Conservation (phyloP, 2,797 vertebrate genomes). For the Cebuella pygmaea region DNA sequence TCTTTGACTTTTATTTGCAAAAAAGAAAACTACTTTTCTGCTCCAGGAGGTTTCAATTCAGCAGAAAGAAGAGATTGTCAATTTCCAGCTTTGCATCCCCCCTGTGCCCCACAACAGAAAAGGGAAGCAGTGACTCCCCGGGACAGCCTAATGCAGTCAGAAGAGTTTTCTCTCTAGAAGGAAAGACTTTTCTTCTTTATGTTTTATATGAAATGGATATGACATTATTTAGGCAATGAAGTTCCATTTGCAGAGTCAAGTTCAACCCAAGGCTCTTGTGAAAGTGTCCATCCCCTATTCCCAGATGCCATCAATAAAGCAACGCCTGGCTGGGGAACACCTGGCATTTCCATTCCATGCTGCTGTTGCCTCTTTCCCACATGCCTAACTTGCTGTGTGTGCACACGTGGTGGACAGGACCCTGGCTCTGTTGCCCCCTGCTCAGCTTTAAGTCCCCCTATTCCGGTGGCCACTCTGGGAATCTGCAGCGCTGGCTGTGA, state of each 20-base stretch:
- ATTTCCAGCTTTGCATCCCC: not conserved
- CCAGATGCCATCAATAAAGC: not conserved
- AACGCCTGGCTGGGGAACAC: not conserved
- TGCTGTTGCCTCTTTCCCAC: not conserved
- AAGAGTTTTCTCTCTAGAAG: not conserved
- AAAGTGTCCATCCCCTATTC: not conserved
- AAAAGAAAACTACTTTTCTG: not conserved
- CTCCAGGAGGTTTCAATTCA: not conserved
- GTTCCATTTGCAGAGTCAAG: not conserved
- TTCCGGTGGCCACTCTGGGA: not conserved
- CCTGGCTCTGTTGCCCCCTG: not conserved
- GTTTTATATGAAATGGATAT: not conserved
- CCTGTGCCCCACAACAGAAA: not conserved
- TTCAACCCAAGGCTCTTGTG: not conserved
- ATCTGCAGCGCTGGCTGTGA: not conserved
- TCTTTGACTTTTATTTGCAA: not conserved
- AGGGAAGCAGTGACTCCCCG: not conserved
- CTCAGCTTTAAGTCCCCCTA: too few species aligned
- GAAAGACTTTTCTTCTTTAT: not conserved
- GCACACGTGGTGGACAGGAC: not conserved
- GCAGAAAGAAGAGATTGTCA: not conserved
- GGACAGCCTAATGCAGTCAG: not conserved
- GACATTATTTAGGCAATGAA: not conserved
- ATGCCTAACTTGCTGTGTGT: too few species aligned
- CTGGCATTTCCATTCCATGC: not conserved